Conservation (phyloP, 1,140 invertebrate species). For the Drosophila sulfurigaster region DNA sequence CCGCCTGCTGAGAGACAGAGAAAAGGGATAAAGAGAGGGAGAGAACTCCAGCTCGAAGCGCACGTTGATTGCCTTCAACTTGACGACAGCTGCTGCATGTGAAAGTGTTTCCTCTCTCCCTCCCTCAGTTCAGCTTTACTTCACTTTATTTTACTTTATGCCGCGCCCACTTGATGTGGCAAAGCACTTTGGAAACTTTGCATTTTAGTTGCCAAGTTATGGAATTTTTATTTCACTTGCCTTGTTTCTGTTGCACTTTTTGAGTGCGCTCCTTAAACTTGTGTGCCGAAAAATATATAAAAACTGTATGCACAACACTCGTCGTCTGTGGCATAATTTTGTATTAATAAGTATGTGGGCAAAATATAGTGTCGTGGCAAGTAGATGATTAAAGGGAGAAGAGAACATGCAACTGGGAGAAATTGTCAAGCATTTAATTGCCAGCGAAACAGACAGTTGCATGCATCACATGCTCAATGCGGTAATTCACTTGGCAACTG, state of each 20-base stretch:
- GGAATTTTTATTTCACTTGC: constrained; percentile 41
- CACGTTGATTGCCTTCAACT: constrained; percentile 56
- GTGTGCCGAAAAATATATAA: constrained; percentile 47
- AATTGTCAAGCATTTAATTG: constrained; percentile 14
- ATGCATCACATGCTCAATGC: constrained; percentile 5
- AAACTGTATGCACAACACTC: constrained; percentile 50
- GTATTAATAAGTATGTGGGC: constrained; percentile 9
- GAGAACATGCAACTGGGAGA: constrained; percentile 5
- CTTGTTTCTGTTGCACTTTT: constrained; percentile 27
- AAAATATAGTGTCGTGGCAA: neutral
- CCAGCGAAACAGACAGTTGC: neutral
- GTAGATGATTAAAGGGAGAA: neutral
- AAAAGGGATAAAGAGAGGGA: neutral
- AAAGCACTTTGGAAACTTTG: constrained; percentile 56
- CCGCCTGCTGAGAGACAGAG: constrained; percentile 19
- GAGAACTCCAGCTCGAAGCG: neutral
- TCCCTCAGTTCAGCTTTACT: neutral
- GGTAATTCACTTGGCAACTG: constrained; percentile 19
- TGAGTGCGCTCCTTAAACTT: constrained; percentile 19
- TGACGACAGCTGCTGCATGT: constrained; percentile 33
- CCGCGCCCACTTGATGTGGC: constrained; percentile 28
- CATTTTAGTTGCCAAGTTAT: constrained; percentile 66
- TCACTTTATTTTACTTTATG: neutral
- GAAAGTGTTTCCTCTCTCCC: constrained; percentile 36
- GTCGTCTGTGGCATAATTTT: constrained; percentile 26